Conservation (phyloP, 2,888 invertebrate genomes). For the Hypomecis atomaria region DNA sequence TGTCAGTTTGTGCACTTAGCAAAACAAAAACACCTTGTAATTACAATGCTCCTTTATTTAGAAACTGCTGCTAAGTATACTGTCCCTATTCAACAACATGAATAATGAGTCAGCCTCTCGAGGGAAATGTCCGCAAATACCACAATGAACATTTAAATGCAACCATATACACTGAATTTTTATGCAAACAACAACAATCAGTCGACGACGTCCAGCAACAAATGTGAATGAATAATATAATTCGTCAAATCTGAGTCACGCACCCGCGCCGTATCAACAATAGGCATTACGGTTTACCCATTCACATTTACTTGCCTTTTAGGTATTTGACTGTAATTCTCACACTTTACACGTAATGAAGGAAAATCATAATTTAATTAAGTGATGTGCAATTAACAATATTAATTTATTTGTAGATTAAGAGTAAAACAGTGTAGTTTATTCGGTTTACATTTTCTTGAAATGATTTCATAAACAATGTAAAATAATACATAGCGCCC, state of each 20-base stretch:
- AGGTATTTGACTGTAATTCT: neutral
- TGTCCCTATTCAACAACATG: neutral
- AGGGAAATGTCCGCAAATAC: conserved; percentile 18
- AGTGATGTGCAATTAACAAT: no score
- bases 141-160: conserved; percentile 12
- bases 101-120: neutral
- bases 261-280: conserved; percentile 37
- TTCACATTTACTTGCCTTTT: conserved; percentile 24
- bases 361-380: no score
- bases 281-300: conserved; percentile 33
- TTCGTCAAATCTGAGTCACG: conserved; percentile 42
- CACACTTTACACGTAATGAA: neutral
- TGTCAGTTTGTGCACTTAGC: no score
- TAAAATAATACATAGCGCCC: no score
- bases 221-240: conserved; percentile 43
- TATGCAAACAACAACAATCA: conserved; percentile 35
- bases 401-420: no score
- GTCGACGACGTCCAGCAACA: conserved; percentile 27
- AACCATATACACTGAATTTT: conserved; percentile 24
- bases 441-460: no score
- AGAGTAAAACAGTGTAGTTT: no score
- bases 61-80: neutral
- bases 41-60: neutral
- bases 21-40: neutral
- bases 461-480: no score